These are phyloP conservation scores for Oppia nitens DNA, from an alignment of 1,140 invertebrate species.

Conservation along the genomic window DNA sequence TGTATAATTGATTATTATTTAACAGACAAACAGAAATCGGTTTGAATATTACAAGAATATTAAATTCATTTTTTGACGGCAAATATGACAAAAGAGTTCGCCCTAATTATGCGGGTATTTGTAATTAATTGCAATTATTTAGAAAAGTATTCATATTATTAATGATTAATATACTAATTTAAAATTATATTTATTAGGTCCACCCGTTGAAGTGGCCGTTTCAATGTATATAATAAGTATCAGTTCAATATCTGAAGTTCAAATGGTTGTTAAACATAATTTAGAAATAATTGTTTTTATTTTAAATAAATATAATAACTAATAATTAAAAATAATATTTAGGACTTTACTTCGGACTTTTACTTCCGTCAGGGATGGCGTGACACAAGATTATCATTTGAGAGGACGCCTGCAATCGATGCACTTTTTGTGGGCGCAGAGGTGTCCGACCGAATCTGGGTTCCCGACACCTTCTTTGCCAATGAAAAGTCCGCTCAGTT, in stretches of 20 bases:
- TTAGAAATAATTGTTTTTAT: background rate
- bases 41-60: constrained; percentile 70
- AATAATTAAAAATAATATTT: background rate
- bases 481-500: constrained; percentile 98
- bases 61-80: constrained; percentile 69
- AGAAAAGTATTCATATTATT: background rate
- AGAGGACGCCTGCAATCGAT: constrained; percentile 27
- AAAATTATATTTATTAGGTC: constrained; percentile 49
- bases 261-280: constrained; percentile 84
- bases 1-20: background rate
- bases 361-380: constrained; percentile 98
- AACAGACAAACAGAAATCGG: constrained; percentile 15
- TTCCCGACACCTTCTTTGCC: constrained; percentile 92
- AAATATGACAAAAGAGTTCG: constrained; percentile 95
- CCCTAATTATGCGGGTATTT: constrained; percentile 54
- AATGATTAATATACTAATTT: background rate
- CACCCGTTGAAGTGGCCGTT: constrained; percentile 86
- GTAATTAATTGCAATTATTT: background rate
- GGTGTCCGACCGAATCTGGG: constrained; percentile 36
- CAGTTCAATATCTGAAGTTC: constrained; percentile 94
- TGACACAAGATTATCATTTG: constrained; percentile 49
- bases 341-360: constrained; percentile 91
- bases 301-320: background rate
- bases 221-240: constrained; percentile 96
- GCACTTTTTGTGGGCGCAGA: constrained; percentile 35